These are phyloP conservation scores for Euwallacea fornicatus DNA, from an alignment of 1,140 invertebrate genomes.

Conservation along the genomic window DNA sequence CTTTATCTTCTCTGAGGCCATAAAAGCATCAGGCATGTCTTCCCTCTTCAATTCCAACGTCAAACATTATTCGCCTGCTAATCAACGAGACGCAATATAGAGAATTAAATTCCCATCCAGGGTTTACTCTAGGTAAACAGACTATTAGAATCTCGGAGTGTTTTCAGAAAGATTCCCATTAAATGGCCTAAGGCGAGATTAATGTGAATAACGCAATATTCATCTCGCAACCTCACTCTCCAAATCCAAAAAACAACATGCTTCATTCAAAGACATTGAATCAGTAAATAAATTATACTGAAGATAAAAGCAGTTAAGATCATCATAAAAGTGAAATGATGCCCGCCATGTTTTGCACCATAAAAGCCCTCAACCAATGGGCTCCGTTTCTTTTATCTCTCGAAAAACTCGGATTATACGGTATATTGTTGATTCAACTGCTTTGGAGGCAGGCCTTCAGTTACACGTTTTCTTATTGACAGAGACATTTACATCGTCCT, in stretches of 20 bases:
- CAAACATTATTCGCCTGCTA: neutral
- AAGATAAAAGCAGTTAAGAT: constrained; percentile 5
- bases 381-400: constrained; percentile 19
- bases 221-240: constrained; percentile 1
- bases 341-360: constrained; percentile 26
- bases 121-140: too few relatives aligned
- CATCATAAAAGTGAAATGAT: constrained; percentile 25
- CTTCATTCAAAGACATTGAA: neutral
- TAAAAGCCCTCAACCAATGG: constrained; percentile 27
- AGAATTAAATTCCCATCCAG: too few relatives aligned
- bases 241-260: constrained; percentile 8
- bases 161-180: too few relatives aligned
- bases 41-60: too few relatives aligned
- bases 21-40: too few relatives aligned
- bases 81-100: neutral
- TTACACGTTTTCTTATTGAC: constrained; percentile 22
- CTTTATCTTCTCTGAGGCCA: too few relatives aligned
- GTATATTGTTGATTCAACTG: constrained; percentile 17
- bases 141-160: too few relatives aligned
- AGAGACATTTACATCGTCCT: constrained; percentile 21
- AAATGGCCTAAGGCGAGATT: neutral
- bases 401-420: constrained; percentile 25
- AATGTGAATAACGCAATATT: neutral
- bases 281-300: constrained; percentile 1
- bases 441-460: constrained; percentile 20